Base-by-base conservation (phyloP, 2,888 invertebrate species). In the Trachelus tabidus region DNA sequence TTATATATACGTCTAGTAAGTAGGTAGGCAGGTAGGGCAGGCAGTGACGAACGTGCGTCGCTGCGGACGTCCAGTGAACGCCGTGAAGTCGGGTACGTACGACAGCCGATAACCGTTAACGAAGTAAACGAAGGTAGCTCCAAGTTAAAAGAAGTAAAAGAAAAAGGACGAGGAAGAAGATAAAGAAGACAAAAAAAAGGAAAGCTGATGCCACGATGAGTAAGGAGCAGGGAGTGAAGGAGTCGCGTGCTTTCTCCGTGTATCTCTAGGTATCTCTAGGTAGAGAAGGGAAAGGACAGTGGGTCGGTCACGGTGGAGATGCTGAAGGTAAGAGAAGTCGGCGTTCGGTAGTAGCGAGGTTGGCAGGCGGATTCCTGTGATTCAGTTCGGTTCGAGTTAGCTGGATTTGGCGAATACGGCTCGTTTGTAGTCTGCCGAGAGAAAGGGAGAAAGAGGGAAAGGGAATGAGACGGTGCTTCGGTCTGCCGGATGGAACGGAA, bases 321-420 rank as follows among this genome's bases (percentile, higher is more conserved):
- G 23, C 56, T 23, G 56, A 56, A 56, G 56, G 56, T 56, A 56
- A 56, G 56, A 56, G 56, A 56, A 56, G 56, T 56, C 56, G 56
- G 56, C 56, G 56, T 56, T 23, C 23, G 1, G 56, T 56, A 23
- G 56, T 56, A 56, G 56, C 77, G 78, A 79, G 78, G 80, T 73
- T 80, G 80, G 81, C 76, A 78, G 83, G 83, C 78, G 83, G 85
- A 87, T 89, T 89, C 89, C 88, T 88, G 85, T 85, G 87, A 87
- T 87, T 88, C 88, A 88, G 85, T 87, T 89, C 85, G 85, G 84
- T 85, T 87, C 86, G 89, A 87, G 89, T 89, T 89, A 87, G 88
- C 88, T 89, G 87, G 86, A 89, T 89, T 89, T 89, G 88, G 88
- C 87, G 88, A 87, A 87, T 86, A 89, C 88, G 85, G 86, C 87